Evolutionary conservation across 37 sponge, comb jelly and placozoan species (phyloP).

Genomic region (Agelas oroides): DNA sequence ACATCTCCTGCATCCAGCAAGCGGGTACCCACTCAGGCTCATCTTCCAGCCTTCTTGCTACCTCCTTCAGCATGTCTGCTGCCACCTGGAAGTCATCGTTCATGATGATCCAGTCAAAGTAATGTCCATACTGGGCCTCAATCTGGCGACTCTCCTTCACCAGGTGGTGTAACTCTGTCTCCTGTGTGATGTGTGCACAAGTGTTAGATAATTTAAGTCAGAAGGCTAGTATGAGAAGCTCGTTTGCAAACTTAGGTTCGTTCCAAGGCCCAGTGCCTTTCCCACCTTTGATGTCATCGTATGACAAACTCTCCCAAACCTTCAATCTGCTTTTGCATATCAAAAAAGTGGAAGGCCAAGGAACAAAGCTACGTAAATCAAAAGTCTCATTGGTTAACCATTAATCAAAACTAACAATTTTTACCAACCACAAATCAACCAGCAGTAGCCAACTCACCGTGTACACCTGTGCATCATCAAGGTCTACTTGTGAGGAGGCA

Average conservation of each 20-base stretch:
- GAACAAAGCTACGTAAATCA: not conserved
- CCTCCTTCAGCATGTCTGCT: conserved; percentile 80
- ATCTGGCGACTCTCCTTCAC: conserved; percentile 64
- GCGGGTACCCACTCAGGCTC: conserved; percentile 94
- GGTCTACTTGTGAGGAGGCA: not conserved
- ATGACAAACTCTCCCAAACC: too few relatives aligned
- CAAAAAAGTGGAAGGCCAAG: not conserved
- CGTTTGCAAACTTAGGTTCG: too few relatives aligned
- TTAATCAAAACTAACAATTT: too few relatives aligned
- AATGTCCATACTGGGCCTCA: conserved; percentile 85
- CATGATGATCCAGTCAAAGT: conserved; percentile 91
- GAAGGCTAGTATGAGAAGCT: too few relatives aligned
- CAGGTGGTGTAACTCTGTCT: conserved; percentile 78
- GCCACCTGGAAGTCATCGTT: conserved; percentile 90
- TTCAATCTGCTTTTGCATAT: not conserved
- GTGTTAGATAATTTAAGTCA: not conserved
- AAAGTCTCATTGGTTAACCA: too few relatives aligned
- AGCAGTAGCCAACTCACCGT: conserved; percentile 32
- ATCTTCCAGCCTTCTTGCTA: conserved; percentile 64
- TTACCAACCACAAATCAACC: too few relatives aligned
- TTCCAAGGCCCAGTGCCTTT: too few relatives aligned
- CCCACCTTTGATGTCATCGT: too few relatives aligned
- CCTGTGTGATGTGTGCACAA: conserved; percentile 58
- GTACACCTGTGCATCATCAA: conserved; percentile 18
- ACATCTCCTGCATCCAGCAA: conserved; percentile 53